Base-by-base conservation (phyloP, 2,797 vertebrate species). In the Zenarchopterus dispar region DNA sequence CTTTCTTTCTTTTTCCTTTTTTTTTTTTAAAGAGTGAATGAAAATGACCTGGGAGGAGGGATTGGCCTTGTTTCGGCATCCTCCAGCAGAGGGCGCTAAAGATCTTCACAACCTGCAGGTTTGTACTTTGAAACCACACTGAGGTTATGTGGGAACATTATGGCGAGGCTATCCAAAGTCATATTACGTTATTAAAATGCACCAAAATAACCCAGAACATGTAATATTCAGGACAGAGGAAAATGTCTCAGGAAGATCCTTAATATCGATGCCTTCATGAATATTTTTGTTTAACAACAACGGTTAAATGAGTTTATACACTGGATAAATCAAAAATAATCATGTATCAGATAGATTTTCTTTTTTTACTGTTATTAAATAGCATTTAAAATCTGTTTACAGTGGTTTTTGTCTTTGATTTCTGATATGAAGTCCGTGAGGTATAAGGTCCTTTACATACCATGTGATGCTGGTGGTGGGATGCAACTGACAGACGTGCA, bases 121-220 rank as follows among this genome's bases (percentile, higher is more conserved):
- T 47, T 52, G 56, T 42, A 17, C 57, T 60, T 68, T 62, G 39
- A 55, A 45, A 55, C 48, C 75, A 64, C 69, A 49, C 52, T 73
- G 18, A 62, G 77, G 82, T 80, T 87, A 76, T 71, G 49, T 79
- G 77, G 75, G 81, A 84, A 75, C 73, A 65, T 65, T 55, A 81
- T 59, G 58, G 44, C 46, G 75, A 71, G 86, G 82, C 84, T 74
- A 81, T 80, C 78, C 78, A 42, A 84, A 86, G 88, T 83, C 84
- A 89, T 75, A 78, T 68, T 75, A 57, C 80, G 80, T 77, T 84
- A 80, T 79, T 84, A 73, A 61, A 77, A 83, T 78, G 54, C 75
- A 83, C 57, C 26, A 63, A 82, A 81, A 77, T 81, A 88, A 77
- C 77, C 54, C 67, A 71, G 67, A 77, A 67, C 26, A 22, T 57